Evolutionary conservation across 2,888 invertebrate genomes (phyloP).

Genomic region (Conus canariensis): DNA sequence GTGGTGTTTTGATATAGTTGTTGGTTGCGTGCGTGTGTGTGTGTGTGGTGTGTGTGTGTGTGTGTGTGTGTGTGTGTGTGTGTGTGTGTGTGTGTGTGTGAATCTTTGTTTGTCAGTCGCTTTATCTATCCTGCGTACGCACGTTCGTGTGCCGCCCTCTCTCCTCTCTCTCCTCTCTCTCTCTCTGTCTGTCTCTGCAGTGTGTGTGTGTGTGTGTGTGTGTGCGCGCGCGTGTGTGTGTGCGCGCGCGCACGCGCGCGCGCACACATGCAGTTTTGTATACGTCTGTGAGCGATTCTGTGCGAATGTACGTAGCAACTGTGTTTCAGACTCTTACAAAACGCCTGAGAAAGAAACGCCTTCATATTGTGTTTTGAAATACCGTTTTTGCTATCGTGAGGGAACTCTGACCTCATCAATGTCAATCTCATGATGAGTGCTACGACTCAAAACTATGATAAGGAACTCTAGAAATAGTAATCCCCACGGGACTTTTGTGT

Average conservation of each 20-base stretch:
- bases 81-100: not conserved
- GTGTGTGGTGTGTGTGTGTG: constrained; percentile 24
- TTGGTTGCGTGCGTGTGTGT: not conserved
- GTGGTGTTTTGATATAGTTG: not conserved
- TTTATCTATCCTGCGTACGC: no score
- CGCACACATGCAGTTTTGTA: not conserved
- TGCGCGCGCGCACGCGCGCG: not conserved
- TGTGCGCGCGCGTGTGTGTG: not conserved
- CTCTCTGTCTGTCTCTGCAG: not conserved
- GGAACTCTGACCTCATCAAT: no score
- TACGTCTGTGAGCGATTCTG: not conserved
- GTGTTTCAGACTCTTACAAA: not conserved
- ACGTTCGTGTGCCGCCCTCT: no score
- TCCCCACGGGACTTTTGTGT: no score
- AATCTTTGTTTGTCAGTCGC: not conserved
- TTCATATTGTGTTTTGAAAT: no score
- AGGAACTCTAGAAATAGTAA: no score
- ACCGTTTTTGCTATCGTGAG: no score
- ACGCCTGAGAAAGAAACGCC: no score
- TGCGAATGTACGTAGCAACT: not conserved
- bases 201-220: not conserved
- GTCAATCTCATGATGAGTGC: no score
- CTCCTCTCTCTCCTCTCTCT: not conserved
- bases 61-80: constrained; percentile 24
- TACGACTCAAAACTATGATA: no score